Percentiles rank a stretch among this genome's conserved stretches.
Conservation (phyloP, 2,888 invertebrate genomes). For the Flexamia atlantica region DNA sequence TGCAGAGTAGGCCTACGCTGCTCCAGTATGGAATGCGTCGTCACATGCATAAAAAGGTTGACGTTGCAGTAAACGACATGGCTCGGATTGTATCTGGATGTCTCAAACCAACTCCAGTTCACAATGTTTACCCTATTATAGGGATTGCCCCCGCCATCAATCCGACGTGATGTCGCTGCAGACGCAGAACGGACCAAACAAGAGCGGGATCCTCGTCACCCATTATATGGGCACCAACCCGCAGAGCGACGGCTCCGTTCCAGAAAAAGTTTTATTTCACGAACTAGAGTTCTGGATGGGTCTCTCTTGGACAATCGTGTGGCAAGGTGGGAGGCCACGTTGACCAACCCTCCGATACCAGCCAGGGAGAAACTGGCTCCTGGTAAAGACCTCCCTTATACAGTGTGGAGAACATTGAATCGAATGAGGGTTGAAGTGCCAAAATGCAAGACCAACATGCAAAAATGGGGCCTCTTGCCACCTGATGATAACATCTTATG, state of each 20-base stretch:
- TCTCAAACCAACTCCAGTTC: conserved; percentile 62
- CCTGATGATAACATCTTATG: background rate
- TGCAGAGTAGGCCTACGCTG: conserved; percentile 63
- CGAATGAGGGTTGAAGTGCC: conserved; percentile 44
- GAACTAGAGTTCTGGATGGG: background rate
- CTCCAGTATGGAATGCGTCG: conserved; percentile 61
- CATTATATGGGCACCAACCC: conserved; percentile 6
- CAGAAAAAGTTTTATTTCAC: background rate
- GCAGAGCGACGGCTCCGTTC: background rate
- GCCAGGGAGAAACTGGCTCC: background rate
- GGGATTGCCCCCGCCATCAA: conserved; percentile 56
- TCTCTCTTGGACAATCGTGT: background rate
- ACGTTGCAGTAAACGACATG: conserved; percentile 61
- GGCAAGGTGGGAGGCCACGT: background rate
- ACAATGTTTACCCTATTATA: conserved; percentile 59
- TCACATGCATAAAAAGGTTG: conserved; percentile 62
- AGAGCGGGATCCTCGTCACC: conserved; percentile 42
- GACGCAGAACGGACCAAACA: conserved; percentile 49
- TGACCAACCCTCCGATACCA: background rate
- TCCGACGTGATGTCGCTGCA: conserved; percentile 59
- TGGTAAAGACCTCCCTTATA: conserved; percentile 13
- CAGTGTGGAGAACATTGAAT: conserved; percentile 55
- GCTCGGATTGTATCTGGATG: conserved; percentile 63
- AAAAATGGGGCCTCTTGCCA: conserved; percentile 1
- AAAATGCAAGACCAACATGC: conserved; percentile 54